Percentiles rank a stretch among this genome's conserved stretches.
phyloP scores from a whole-genome alignment of 2,113 vertebrate species.

The Dicrurus megarhynchus region DNA sequence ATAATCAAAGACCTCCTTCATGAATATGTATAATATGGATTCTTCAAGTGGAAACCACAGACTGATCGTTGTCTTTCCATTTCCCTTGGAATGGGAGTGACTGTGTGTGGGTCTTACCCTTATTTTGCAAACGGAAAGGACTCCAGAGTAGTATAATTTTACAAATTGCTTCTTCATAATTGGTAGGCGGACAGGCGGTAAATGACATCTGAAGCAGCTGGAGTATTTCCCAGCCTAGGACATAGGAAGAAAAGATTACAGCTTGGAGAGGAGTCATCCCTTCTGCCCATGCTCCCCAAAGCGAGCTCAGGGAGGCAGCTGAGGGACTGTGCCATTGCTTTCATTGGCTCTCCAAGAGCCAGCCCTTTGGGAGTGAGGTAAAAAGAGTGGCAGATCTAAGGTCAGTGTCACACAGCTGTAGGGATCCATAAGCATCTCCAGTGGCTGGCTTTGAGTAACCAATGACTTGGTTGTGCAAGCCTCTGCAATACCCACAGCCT shows the following conservation, averaged over 20 bases:
- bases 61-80: not conserved
- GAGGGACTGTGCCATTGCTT: not conserved
- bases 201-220: not conserved
- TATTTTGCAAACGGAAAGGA: not conserved
- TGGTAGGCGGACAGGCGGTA: not conserved
- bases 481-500: not conserved
- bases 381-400: not conserved
- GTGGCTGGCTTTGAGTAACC: not conserved
- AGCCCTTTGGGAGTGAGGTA: not conserved
- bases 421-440: not conserved
- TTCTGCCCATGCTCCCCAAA: not conserved
- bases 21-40: not conserved
- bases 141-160: not conserved
- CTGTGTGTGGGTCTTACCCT: not conserved
- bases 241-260: not conserved
- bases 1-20: not conserved
- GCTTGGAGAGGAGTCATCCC: not conserved
- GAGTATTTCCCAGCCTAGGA: not conserved
- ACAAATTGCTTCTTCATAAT: not conserved
- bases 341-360: not conserved
- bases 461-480: not conserved
- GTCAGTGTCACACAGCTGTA: not conserved
- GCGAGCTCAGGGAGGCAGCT: accelerated
- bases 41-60: not conserved
- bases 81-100: not conserved